phyloP scores from a whole-genome alignment of 2,113 vertebrate species.

The Rhinichthys klamathensis region DNA sequence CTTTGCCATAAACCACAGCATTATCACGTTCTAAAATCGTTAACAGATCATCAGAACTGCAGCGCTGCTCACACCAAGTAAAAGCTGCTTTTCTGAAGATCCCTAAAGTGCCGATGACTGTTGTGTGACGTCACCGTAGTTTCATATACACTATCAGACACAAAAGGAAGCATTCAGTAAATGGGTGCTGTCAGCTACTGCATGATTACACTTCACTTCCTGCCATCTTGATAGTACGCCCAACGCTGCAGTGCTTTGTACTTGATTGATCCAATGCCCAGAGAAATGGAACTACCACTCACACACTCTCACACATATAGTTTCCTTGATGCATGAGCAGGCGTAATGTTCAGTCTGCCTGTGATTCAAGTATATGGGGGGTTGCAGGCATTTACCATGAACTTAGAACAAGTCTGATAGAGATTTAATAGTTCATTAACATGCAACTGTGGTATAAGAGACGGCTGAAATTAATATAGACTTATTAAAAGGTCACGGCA shows the following conservation, averaged over 20 bases:
- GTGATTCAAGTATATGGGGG: not conserved
- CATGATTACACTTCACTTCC: constrained; percentile 36
- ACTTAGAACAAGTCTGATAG: not conserved
- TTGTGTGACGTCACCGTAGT: not conserved
- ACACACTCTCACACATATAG: constrained; percentile 42
- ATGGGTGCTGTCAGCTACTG: constrained; percentile 37
- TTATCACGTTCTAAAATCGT: constrained; percentile 15
- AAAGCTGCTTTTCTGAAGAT: not conserved
- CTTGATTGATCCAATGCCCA: constrained; percentile 47
- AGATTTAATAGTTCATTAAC: not conserved
- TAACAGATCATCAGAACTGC: not conserved
- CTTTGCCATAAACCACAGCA: not conserved
- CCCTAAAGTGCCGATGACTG: not conserved
- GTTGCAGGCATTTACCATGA: not conserved
- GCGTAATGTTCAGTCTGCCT: constrained; percentile 8
- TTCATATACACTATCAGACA: constrained; percentile 19
- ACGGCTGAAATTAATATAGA: not conserved
- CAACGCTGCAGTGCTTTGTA: constrained; percentile 43
- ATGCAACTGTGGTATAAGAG: not conserved
- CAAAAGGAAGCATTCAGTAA: constrained; percentile 42
- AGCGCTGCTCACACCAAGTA: not conserved
- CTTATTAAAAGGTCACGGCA: not conserved
- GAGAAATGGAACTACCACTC: constrained; percentile 35
- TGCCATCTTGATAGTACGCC: constrained; percentile 36
- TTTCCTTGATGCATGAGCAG: constrained; percentile 26